Conservation (phyloP, 2,888 invertebrate species). For the Diaprepes abbreviatus region DNA sequence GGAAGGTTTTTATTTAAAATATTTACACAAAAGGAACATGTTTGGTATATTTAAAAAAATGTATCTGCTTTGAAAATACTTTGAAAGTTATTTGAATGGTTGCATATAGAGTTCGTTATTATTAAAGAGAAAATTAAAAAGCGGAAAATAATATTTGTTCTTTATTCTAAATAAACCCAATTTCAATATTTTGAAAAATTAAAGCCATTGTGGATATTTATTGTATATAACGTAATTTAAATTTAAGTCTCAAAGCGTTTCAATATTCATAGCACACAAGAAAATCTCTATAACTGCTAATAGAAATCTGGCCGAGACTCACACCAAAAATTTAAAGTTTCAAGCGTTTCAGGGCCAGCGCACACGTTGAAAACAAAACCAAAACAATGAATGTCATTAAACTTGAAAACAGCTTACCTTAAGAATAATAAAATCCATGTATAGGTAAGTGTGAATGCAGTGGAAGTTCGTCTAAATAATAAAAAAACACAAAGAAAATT, state of each 20-base stretch:
- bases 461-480: neutral
- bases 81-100: neutral
- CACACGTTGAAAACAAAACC: slow-evolving; percentile 4
- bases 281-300: slow-evolving; percentile 29
- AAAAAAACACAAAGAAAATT: slow-evolving; percentile 30
- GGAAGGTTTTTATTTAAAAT: slow-evolving; percentile 14
- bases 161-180: slow-evolving; percentile 11
- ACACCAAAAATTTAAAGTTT: slow-evolving; percentile 13
- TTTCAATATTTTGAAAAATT: slow-evolving; percentile 7
- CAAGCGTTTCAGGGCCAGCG: slow-evolving; percentile 8
- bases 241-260: slow-evolving; percentile 15
- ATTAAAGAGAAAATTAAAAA: neutral
- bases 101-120: neutral
- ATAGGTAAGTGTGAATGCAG: slow-evolving; percentile 27
- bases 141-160: neutral
- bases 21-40: slow-evolving; percentile 20
- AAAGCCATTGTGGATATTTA: slow-evolving; percentile 28
- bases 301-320: slow-evolving; percentile 22
- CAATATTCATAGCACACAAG: slow-evolving; percentile 24
- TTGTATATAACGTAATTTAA: slow-evolving; percentile 27
- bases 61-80: neutral
- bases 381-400: slow-evolving; percentile 35
- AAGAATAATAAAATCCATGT: slow-evolving; percentile 51
- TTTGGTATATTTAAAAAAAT: neutral
- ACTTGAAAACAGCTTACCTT: slow-evolving; percentile 42